Evolutionary conservation across 2,113 vertebrate genomes (phyloP), one percentile per base, ranked within the genome.

Genomic region (Lepidothrix coronata): DNA sequence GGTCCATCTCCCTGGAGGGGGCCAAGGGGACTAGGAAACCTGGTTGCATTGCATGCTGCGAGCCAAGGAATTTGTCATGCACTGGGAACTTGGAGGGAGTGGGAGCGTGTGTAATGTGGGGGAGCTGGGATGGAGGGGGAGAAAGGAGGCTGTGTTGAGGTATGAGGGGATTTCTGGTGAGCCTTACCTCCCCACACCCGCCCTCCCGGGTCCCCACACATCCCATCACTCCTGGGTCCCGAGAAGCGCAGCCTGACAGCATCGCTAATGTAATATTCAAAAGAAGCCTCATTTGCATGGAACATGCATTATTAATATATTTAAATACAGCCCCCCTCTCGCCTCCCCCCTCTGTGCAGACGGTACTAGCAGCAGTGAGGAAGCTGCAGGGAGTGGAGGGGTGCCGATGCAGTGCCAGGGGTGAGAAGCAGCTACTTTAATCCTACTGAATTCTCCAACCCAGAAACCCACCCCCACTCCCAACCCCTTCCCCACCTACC

Each of bases 281-380:
- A 92, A 49, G 22, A 46, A 89, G 83, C 76, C 70, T 94, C 67
- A 93, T 97, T 96, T 97, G 88, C 95, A 96, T 96, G 71, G 82
- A 92, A 1, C 41, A 96, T 96, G 74, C 89, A 96, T 97, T 96
- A 95, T 96, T 96, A 96, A 97, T 94, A 49, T 79, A 89, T 96
- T 96, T 96, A 95, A 97, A 95, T 78, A 92, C 89, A 83, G 80
- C 46, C 94, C 96, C 92, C 62, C 68, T 83, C 57, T 89, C 3
- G 6, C 85, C 77, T 88, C 78, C 89, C 80, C 14, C 11, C 70
- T 88, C 83, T 33, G 88, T 94, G 93, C 84, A 84, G 91, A 67
- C 75, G 0, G 4, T 92, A 94, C 78, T 88, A 91, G 88, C 81
- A 83, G 89, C 87, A 57, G 68, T 17, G 74, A 96, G 66, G 74